Percentiles rank a stretch among this genome's conserved stretches.
These are phyloP conservation scores for Menidia beryllina DNA, from an alignment of 2,113 vertebrate genomes.

Conservation along the genomic window DNA sequence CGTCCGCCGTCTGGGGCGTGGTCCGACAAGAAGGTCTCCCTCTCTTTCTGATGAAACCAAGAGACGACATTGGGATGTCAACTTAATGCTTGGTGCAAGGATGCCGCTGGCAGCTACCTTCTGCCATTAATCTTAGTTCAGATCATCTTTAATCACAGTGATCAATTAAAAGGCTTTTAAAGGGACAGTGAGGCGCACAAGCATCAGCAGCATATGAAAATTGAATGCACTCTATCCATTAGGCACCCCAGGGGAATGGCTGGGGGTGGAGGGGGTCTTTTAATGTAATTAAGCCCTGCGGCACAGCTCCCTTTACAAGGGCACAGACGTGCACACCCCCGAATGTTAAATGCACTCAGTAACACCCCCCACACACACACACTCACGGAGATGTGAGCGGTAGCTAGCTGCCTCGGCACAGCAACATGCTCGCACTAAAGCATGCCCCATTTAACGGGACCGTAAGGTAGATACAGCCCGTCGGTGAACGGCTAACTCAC, in stretches of 20 bases:
- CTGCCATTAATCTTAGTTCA: constrained; percentile 1
- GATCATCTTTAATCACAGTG: constrained; percentile 16
- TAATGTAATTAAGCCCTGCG: constrained; percentile 44
- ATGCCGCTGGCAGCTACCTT: background rate
- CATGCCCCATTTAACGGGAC: constrained; percentile 26
- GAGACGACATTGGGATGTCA: background rate
- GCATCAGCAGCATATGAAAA: constrained; percentile 28
- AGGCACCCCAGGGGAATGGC: constrained; percentile 24
- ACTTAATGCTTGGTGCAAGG: background rate
- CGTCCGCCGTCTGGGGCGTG: constrained; percentile 65
- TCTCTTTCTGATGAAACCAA: constrained; percentile 66
- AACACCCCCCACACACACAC: constrained; percentile 7
- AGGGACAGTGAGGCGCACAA: constrained; percentile 6
- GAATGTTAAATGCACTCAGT: background rate
- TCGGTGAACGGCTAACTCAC: constrained; percentile 68
- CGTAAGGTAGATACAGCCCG: background rate
- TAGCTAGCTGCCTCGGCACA: constrained; percentile 41
- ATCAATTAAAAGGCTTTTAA: constrained; percentile 36
- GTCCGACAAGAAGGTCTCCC: constrained; percentile 72
- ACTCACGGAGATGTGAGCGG: constrained; percentile 34
- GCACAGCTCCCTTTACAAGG: constrained; percentile 5
- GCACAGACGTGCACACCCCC: background rate
- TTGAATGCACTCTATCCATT: constrained; percentile 59
- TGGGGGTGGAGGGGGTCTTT: constrained; percentile 4
- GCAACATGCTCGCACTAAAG: constrained; percentile 5